Base-by-base conservation (phyloP, 2,888 invertebrate genomes). In the Ectemnius lituratus region DNA sequence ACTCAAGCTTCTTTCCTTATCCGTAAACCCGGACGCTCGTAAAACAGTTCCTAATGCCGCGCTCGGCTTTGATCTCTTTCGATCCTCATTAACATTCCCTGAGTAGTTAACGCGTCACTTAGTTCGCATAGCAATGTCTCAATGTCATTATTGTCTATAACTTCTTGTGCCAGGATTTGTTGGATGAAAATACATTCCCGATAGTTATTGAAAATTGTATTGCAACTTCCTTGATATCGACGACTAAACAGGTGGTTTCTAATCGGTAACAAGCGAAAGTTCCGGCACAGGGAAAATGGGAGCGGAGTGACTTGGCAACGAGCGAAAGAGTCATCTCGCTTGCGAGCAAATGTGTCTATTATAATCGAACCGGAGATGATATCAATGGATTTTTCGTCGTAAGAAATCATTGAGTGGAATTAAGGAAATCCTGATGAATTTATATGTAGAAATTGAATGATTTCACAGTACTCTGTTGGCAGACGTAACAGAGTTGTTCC, bases 21-120 rank as follows among this genome's bases (percentile, higher is more conserved):
- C 83, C 77, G 70, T 66, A 70, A 81, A 83, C 70, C 70, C 78
- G 83, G 79, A 80, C 82, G 81, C 81, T 84, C 85, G 82, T 78
- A 80, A 81, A 79, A 83, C 85, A 83, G 86, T 88, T 84, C 81
- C 83, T 85, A 85, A 82, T 83, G 84, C 78, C 84, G 76, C 80
- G 46, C 60, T 58, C 67, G 16, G 14, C 37, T 57, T 62, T 58
- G 62, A 8, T 46, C 11, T 6, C 13, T 5, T 13, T 56, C 45
- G 20, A 57, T 64, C 23, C 23, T 14, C 52, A 62, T 65, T 62
- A 23, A n/a, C 14, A 14, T 61, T 16, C 52, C n/a, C 52, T 6
- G 37, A 11, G 11, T 11, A 11, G 37, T 11, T 6, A 11, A 37
- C 8, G 37, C 37, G 37, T 11, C 11, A 11, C 5, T 37, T 37